phyloP scores from a whole-genome alignment of 1,140 invertebrate species.

The Monochamus saltuarius region DNA sequence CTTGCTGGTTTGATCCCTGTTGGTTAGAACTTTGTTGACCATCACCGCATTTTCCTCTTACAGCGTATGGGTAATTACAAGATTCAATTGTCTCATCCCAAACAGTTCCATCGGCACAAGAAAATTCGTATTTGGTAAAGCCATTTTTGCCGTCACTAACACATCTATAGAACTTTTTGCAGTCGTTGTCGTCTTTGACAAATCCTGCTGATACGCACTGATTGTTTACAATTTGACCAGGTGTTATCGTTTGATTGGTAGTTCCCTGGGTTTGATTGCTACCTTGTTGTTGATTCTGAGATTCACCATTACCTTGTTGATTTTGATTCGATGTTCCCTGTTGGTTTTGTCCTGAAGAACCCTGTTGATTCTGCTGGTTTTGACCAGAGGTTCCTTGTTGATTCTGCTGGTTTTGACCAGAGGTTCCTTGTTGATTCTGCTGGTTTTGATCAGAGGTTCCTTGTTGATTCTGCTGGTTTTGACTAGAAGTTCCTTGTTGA shows the following conservation, averaged over 20 bases:
- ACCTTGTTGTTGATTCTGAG: background rate
- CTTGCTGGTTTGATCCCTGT: background rate
- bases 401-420: conserved; percentile 8
- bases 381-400: conserved; percentile 26
- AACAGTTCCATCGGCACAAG: conserved; percentile 65
- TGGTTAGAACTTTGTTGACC: conserved; percentile 7
- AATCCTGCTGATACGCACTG: conserved; percentile 39
- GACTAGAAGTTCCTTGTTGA: background rate
- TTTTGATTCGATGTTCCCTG: conserved; percentile 4
- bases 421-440: conserved; percentile 26
- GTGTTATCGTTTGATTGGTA: conserved; percentile 6
- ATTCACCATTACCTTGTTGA: conserved; percentile 2
- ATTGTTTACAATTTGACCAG: conserved; percentile 17
- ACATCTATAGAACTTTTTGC: conserved; percentile 69
- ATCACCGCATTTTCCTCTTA: conserved; percentile 28
- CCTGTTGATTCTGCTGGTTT: conserved; percentile 19
- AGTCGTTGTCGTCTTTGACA: conserved; percentile 56
- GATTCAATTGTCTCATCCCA: conserved; percentile 58
- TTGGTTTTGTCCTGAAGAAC: conserved; percentile 1
- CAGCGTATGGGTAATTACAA: conserved; percentile 62
- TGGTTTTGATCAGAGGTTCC: conserved; percentile 17
- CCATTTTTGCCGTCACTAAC: conserved; percentile 57
- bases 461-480: conserved; percentile 14
- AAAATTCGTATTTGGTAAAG: conserved; percentile 60
- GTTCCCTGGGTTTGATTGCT: conserved; percentile 11